These are phyloP conservation scores for Aphodius sticticus DNA, from an alignment of 2,888 invertebrate species.

Conservation along the genomic window DNA sequence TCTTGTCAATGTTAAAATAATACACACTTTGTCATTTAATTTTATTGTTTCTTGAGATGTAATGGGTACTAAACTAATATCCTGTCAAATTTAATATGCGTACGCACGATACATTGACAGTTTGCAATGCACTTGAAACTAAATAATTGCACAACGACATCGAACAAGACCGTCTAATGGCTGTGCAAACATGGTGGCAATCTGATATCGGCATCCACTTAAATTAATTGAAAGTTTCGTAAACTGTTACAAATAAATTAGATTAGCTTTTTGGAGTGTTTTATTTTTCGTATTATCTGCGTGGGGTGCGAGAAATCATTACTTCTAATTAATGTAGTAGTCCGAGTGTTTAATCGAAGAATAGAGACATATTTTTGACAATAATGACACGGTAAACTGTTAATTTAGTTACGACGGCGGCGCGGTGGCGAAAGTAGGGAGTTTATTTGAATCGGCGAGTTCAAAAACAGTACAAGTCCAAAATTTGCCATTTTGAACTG, in stretches of 20 bases:
- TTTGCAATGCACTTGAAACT: background rate
- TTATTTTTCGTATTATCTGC: background rate
- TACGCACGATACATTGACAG: background rate
- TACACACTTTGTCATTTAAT: background rate
- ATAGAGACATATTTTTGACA: background rate
- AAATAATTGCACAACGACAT: background rate
- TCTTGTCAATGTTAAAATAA: too few relatives aligned
- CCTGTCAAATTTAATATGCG: background rate
- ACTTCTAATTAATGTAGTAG: background rate
- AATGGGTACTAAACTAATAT: background rate
- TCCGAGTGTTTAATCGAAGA: background rate
- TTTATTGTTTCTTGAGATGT: background rate
- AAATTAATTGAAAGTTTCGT: background rate
- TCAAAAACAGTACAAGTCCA: too few relatives aligned
- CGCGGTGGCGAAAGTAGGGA: too few relatives aligned
- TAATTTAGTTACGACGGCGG: background rate
- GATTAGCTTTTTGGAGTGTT: background rate
- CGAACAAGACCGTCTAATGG: background rate
- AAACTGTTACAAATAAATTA: background rate
- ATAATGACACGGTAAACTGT: background rate
- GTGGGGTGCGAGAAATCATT: background rate
- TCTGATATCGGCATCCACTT: background rate
- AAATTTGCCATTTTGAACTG: too few relatives aligned
- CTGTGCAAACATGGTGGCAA: background rate
- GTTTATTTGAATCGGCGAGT: too few relatives aligned